These are phyloP conservation scores for Teleogryllus occipitalis DNA, from an alignment of 1,140 invertebrate species.

Conservation along the genomic window DNA sequence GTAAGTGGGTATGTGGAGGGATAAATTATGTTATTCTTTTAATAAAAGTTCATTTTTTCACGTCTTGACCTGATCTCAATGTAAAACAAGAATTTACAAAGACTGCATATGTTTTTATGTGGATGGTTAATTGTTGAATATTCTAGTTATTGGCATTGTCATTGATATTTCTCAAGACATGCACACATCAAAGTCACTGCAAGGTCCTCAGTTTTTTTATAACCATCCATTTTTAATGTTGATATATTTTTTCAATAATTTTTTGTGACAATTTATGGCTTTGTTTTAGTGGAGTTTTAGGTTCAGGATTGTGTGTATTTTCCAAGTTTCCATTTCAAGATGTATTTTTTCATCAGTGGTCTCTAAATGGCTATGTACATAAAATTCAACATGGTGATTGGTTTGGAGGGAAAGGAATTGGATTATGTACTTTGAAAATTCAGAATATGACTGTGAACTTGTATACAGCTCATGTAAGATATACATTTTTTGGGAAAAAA, in stretches of 20 bases:
- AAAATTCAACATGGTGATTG: constrained; percentile 95
- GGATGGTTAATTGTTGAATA: background rate
- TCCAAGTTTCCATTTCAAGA: constrained; percentile 81
- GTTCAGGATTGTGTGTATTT: constrained; percentile 86
- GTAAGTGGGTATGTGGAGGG: background rate
- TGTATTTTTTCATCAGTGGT: constrained; percentile 84
- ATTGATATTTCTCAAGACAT: background rate
- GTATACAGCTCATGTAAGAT: constrained; percentile 85
- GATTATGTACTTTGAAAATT: constrained; percentile 68
- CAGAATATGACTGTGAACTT: constrained; percentile 66
- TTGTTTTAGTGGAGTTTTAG: constrained; percentile 72
- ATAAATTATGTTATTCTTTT: background rate
- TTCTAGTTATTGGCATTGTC: too few relatives aligned
- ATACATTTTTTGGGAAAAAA: background rate
- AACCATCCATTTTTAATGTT: background rate
- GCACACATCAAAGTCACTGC: background rate
- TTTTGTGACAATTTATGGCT: constrained; percentile 10
- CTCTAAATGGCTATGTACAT: constrained; percentile 94
- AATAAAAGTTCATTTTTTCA: background rate
- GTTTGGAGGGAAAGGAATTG: constrained; percentile 96
- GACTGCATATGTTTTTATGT: background rate
- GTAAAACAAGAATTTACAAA: background rate
- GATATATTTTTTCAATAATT: background rate
- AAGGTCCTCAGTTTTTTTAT: background rate
- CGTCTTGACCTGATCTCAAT: background rate